Evolutionary conservation across 2,113 vertebrate genomes (phyloP).

Genomic region (Podarcis raffonei): DNA sequence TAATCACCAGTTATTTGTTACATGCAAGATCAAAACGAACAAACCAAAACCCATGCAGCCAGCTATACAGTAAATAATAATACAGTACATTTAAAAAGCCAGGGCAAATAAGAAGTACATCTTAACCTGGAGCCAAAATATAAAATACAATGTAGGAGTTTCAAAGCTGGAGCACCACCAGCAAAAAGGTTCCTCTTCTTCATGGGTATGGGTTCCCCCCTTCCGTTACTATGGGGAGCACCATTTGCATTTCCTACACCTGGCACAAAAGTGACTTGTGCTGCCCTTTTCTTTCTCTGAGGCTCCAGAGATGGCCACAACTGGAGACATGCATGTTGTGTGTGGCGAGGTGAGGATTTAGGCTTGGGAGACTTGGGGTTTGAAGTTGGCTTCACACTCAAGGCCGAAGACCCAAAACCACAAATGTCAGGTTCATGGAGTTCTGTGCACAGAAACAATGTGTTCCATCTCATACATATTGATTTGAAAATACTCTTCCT

Average conservation of each 20-base stretch:
- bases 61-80: neutral
- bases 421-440: neutral
- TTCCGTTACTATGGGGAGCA: neutral
- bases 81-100: neutral
- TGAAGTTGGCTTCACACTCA: neutral
- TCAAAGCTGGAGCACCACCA: neutral
- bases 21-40: neutral
- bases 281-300: neutral
- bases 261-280: neutral
- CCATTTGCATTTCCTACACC: neutral
- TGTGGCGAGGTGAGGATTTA: neutral
- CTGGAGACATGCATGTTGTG: neutral
- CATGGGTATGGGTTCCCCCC: neutral
- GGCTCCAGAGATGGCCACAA: neutral
- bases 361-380: too few relatives aligned
- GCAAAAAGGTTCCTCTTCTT: neutral
- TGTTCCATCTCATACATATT: neutral
- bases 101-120: neutral
- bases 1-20: neutral
- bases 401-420: neutral
- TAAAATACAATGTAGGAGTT: neutral
- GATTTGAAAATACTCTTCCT: neutral
- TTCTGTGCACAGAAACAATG: neutral
- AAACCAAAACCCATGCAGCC: neutral
- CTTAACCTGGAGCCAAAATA: too few relatives aligned